Percentiles rank a stretch among this genome's conserved stretches.
Conservation (phyloP, 2,797 vertebrate species). For the Halcyon badia region DNA sequence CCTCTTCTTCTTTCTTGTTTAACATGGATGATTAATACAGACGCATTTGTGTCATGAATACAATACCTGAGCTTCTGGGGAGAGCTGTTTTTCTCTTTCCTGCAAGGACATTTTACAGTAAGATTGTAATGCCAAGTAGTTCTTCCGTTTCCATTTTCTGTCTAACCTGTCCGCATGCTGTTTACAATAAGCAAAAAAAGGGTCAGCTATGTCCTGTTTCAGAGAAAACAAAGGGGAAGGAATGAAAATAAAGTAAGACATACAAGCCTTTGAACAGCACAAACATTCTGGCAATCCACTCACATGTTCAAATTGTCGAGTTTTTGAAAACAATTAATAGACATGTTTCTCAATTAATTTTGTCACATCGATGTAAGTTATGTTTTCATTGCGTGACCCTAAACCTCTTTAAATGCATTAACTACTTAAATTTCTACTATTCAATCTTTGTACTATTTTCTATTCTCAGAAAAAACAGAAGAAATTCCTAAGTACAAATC, state of each 20-base stretch:
- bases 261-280: background rate
- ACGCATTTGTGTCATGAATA: background rate
- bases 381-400: background rate
- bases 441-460: background rate
- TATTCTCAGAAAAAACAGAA: background rate
- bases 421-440: background rate
- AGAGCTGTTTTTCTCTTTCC: constrained; percentile 95
- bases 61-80: constrained; percentile 94
- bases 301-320: background rate
- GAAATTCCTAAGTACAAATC: background rate
- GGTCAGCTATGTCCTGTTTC: constrained; percentile 96
- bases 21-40: background rate
- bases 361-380: background rate
- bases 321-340: background rate
- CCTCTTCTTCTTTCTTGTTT: background rate
- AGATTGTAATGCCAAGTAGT: constrained; percentile 96
- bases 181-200: constrained; percentile 99
- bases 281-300: background rate
- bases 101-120: constrained; percentile 97
- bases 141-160: constrained; percentile 99
- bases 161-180: constrained; percentile 98
- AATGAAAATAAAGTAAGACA: constrained; percentile 26
- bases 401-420: background rate
- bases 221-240: constrained; percentile 43
- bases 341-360: background rate